Base-by-base conservation (phyloP, 2,888 invertebrate genomes). In the Gibbula magus region DNA sequence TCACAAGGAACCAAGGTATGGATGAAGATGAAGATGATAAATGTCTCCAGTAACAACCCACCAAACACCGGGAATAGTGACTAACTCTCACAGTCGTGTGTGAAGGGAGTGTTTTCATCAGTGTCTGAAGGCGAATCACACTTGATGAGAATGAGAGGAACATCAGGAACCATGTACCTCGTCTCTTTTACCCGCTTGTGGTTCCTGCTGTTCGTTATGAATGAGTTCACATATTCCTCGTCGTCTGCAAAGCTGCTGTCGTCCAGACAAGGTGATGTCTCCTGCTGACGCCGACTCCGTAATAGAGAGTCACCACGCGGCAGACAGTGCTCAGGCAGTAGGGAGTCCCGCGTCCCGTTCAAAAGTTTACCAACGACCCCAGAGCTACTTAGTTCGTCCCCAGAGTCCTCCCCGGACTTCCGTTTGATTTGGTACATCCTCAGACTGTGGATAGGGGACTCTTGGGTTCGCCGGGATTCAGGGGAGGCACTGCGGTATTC, bases 151-250 rank as follows among this genome's bases (percentile, higher is more conserved):
- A 75, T 54, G 32, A 75, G 75, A 8, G 75, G 75, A 32, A 75
- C 53, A 35, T 54, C 54, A 20, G 75, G 75, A 25, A 75, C 53
- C n/a, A 25, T 54, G n/a, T 75, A 52, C 29, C 18, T 75, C 1
- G 32, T 54, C 20, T 75, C 75, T n/a, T 75, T 25, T 10, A 39
- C 70, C 18, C 39, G 29, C 53, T 75, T 78, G 39, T 80, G 80
- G n/a, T 78, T 70, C 56, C 74, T 74, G 22, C 77, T 79, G 53
- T 82, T 82, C 7, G 53, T 53, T 7, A 82, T 75, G 16, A 82
- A 79, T 16, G 82, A 54, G 39, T 82, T 82, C 35, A 82, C 75
- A 39, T 82, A 82, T n/a, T 82, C 82, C 61, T 82, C 82, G 51
- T 80, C 79, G 20, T 79, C 82, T 7, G 82, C 79, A 53, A 82